A percentile compares a stretch with the other conserved stretches of the same genome.
Conservation (phyloP, 2,797 vertebrate species). For the Kryptopterus vitreolus region DNA sequence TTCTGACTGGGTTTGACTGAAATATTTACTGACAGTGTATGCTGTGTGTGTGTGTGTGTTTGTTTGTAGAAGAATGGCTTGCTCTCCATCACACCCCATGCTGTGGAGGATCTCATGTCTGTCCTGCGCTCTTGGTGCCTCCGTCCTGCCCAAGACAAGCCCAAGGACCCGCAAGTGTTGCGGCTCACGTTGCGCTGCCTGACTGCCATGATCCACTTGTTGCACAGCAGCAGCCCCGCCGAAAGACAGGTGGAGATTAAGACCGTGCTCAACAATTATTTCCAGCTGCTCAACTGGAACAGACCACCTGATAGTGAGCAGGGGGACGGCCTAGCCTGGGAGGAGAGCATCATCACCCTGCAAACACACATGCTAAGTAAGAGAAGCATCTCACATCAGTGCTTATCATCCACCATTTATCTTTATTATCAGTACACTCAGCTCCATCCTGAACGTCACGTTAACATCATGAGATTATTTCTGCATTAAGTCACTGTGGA, state of each 20-base stretch:
- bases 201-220: conserved; percentile 83
- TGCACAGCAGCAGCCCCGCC: conserved; percentile 82
- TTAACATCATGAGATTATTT: not conserved
- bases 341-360: conserved; percentile 79
- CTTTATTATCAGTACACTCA: not conserved
- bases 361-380: conserved; percentile 91
- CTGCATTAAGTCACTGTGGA: not conserved
- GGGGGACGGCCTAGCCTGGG: conserved; percentile 66
- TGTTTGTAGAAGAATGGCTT: conserved; percentile 83
- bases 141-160: conserved; percentile 6
- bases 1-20: not conserved
- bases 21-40: not conserved
- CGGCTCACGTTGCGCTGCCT: conserved; percentile 74
- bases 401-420: not conserved
- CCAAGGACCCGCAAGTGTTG: conserved; percentile 65
- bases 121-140: conserved; percentile 78
- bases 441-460: not conserved
- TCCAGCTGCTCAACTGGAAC: conserved; percentile 88
- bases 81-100: conserved; percentile 74
- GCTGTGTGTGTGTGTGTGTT: conserved; percentile 8
- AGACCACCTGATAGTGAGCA: conserved; percentile 64
- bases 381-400: conserved; percentile 41
- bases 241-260: conserved; percentile 82
- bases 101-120: conserved; percentile 82
- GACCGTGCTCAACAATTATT: conserved; percentile 84